Evolutionary conservation across 2,888 invertebrate genomes (phyloP).

Genomic region (Drosophila vallismaia): DNA sequence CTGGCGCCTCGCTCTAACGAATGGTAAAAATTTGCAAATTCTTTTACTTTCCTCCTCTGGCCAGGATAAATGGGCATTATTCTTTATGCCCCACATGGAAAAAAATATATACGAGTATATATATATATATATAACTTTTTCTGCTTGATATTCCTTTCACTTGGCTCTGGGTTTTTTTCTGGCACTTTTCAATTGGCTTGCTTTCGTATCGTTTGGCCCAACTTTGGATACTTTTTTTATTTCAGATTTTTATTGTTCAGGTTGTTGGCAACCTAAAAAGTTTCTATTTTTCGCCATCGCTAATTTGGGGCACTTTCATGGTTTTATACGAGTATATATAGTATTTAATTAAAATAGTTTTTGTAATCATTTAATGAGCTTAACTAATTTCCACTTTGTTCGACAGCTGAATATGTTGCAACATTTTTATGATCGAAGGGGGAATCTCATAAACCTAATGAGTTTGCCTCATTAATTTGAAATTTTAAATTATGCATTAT

Average conservation of each 20-base stretch:
- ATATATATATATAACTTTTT: background rate
- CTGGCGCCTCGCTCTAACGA: slow-evolving; percentile 53
- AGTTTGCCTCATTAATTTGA: slow-evolving; percentile 39
- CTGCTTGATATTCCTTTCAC: slow-evolving; percentile 22
- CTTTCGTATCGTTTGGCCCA: slow-evolving; percentile 17
- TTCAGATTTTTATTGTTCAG: slow-evolving; percentile 17
- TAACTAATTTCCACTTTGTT: slow-evolving; percentile 53
- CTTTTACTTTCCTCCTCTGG: slow-evolving; percentile 21
- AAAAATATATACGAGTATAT: background rate
- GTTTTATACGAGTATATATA: background rate
- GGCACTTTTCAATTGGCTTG: slow-evolving; percentile 30
- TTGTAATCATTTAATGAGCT: slow-evolving; percentile 52
- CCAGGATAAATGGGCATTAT: slow-evolving; percentile 51
- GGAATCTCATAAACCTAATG: slow-evolving; percentile 40
- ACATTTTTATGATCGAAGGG: slow-evolving; percentile 11
- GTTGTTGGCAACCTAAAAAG: slow-evolving; percentile 2
- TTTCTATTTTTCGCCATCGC: slow-evolving; percentile 6
- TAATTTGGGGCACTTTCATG: slow-evolving; percentile 9
- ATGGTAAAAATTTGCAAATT: slow-evolving; percentile 67
- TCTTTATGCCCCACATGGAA: slow-evolving; percentile 44
- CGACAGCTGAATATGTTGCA: slow-evolving; percentile 45
- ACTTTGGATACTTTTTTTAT: slow-evolving; percentile 34
- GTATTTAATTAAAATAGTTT: slow-evolving; percentile 59
- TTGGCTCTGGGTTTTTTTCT: slow-evolving; percentile 5
- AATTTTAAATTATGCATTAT: slow-evolving; percentile 52